Evolutionary conservation across 2,888 invertebrate genomes (phyloP), one percentile per base, ranked within the genome.

Genomic region (Elysia crispata): DNA sequence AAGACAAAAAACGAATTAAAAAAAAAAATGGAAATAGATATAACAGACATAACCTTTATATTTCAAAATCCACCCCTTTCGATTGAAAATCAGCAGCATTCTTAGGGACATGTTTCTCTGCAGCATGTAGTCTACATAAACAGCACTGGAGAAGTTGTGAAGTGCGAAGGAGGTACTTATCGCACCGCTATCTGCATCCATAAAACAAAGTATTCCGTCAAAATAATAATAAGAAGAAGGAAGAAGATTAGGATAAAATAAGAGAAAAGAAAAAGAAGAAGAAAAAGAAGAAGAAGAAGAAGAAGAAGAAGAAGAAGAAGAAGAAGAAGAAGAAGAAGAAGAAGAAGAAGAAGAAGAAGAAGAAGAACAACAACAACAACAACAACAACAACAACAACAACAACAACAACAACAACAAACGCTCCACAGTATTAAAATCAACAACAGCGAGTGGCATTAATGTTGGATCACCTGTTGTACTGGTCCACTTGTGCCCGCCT

Each of bases 401-500:
- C n/a, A n/a, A n/a, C n/a, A n/a, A n/a, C n/a, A n/a, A n/a, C n/a
- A n/a, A n/a, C n/a, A n/a, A n/a, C n/a, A n/a, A n/a, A n/a, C n/a
- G n/a, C n/a, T n/a, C n/a, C n/a, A n/a, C n/a, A n/a, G n/a, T n/a
- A n/a, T n/a, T n/a, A n/a, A n/a, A n/a, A n/a, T n/a, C n/a, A n/a
- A n/a, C n/a, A n/a, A n/a, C n/a, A n/a, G n/a, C n/a, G n/a, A n/a
- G n/a, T n/a, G n/a, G n/a, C n/a, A n/a, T n/a, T n/a, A n/a, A n/a
- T 15, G 6, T 30, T 23, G 13, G 64, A 41, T 67, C 23, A 91
- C 92, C 88, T 87, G 84, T 93, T 93, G 83, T 90, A 93, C 15
- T 88, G 83, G 64, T 90, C 88, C 0, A 92, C 89, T 18, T 88
- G 87, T 50, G 85, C 82, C 70, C 86, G 86, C 69, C 91, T 82